These are phyloP conservation scores for Herminia tarsipennalis DNA, from an alignment of 2,888 invertebrate genomes.

Conservation along the genomic window DNA sequence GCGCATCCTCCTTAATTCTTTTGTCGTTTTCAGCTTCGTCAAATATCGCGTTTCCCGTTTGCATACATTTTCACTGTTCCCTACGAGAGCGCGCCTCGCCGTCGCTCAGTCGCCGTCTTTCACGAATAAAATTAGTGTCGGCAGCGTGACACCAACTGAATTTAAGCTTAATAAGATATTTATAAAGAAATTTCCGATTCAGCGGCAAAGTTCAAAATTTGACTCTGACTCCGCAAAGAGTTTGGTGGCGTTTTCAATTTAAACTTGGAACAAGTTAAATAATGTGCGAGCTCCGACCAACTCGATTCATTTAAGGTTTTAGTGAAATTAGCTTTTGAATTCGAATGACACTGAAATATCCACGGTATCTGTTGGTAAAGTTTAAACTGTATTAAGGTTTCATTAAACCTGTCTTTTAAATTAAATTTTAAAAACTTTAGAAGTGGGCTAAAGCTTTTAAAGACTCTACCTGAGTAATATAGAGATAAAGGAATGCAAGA, in stretches of 20 bases:
- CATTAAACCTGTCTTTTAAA: constrained; percentile 57
- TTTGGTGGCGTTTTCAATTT: constrained; percentile 85
- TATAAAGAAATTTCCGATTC: constrained; percentile 86
- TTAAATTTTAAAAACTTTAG: constrained; percentile 18
- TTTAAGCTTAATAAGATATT: constrained; percentile 85
- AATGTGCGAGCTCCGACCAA: constrained; percentile 82
- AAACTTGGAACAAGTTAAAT: constrained; percentile 85
- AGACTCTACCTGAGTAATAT: not conserved
- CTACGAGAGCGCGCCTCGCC: constrained; percentile 49
- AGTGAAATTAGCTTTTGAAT: constrained; percentile 84
- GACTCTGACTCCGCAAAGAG: constrained; percentile 81
- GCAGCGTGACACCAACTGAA: constrained; percentile 85
- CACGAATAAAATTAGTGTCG: constrained; percentile 85
- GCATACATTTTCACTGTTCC: constrained; percentile 80
- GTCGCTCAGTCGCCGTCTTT: constrained; percentile 74
- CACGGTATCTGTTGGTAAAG: constrained; percentile 59
- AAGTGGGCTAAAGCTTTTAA: constrained; percentile 8
- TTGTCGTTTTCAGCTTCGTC: constrained; percentile 83
- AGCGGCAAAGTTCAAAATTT: constrained; percentile 85
- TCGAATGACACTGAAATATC: constrained; percentile 77
- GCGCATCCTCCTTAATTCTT: constrained; percentile 74
- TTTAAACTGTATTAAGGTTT: constrained; percentile 57
- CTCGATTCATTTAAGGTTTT: constrained; percentile 85
- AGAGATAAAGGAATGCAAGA: too few relatives aligned
- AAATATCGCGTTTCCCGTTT: constrained; percentile 82